These are phyloP conservation scores for Erebia aethiops DNA, from an alignment of 2,888 invertebrate genomes.

Conservation along the genomic window DNA sequence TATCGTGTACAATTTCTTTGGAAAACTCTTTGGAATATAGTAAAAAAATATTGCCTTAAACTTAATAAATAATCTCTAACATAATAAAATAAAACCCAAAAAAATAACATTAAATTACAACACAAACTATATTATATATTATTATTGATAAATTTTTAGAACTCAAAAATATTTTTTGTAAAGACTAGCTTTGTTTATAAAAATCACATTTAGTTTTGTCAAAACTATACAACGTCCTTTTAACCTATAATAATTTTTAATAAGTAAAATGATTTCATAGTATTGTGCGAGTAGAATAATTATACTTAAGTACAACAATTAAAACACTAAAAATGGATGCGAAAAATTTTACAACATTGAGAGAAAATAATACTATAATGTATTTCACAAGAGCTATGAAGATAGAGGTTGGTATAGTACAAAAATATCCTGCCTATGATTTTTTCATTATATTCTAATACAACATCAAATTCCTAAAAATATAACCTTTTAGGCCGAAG, in stretches of 20 bases:
- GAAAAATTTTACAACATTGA: slow-evolving; percentile 7
- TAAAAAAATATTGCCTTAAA: background rate
- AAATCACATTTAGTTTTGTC: slow-evolving; percentile 23
- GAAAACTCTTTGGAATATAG: slow-evolving; percentile 16
- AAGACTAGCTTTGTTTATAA: slow-evolving; percentile 22
- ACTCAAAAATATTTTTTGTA: slow-evolving; percentile 7
- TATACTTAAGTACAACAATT: background rate
- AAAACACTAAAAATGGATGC: background rate
- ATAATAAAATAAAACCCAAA: background rate
- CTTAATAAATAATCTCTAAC: background rate
- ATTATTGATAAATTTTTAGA: background rate
- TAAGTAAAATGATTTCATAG: background rate
- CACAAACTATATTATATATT: background rate
- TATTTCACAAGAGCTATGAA: background rate
- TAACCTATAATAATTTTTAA: background rate
- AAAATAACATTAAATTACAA: background rate
- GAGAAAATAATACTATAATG: background rate
- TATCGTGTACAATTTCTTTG: slow-evolving; percentile 8
- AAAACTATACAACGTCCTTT: background rate
- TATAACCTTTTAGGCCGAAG: slow-evolving; percentile 34
- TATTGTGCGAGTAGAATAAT: background rate
- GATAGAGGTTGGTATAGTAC: slow-evolving; percentile 24
- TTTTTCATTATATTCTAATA: slow-evolving; percentile 3
- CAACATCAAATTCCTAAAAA: slow-evolving; percentile 24
- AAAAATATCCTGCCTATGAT: slow-evolving; percentile 31